These are phyloP conservation scores for Micromussa lordhowensis DNA, from an alignment of 92 coral and sea anemone genomes.

Conservation along the genomic window DNA sequence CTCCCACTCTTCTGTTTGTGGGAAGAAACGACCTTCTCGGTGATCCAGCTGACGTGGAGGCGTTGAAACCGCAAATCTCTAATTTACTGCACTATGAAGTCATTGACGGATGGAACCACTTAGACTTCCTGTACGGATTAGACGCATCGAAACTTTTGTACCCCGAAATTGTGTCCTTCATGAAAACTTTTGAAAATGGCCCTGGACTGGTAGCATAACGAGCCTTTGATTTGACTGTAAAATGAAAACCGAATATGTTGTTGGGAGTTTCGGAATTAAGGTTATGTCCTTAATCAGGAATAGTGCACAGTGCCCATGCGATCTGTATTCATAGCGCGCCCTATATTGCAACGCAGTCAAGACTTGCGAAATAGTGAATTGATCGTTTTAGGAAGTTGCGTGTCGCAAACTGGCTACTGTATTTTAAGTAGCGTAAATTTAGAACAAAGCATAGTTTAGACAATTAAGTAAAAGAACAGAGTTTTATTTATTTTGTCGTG, in stretches of 20 bases:
- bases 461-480: background rate
- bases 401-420: background rate
- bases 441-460: background rate
- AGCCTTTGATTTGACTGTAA: background rate
- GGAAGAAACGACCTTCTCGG: slow-evolving; percentile 82
- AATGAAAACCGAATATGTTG: background rate
- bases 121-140: slow-evolving; percentile 78
- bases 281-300: background rate
- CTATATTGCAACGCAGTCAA: too few relatives aligned
- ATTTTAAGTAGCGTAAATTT: background rate
- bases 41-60: slow-evolving; percentile 76
- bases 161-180: slow-evolving; percentile 57
- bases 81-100: slow-evolving; percentile 72
- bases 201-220: background rate
- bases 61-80: slow-evolving; percentile 62
- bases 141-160: slow-evolving; percentile 75
- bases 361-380: background rate
- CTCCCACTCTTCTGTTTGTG: slow-evolving; percentile 81
- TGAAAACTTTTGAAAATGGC: background rate
- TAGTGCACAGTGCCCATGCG: background rate
- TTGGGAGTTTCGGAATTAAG: background rate
- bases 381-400: background rate
- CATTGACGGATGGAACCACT: slow-evolving; percentile 75
- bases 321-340: too few relatives aligned
- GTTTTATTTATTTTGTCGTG: background rate